Conservation (phyloP, 2,113 vertebrate species). For the Microtus pennsylvanicus region DNA sequence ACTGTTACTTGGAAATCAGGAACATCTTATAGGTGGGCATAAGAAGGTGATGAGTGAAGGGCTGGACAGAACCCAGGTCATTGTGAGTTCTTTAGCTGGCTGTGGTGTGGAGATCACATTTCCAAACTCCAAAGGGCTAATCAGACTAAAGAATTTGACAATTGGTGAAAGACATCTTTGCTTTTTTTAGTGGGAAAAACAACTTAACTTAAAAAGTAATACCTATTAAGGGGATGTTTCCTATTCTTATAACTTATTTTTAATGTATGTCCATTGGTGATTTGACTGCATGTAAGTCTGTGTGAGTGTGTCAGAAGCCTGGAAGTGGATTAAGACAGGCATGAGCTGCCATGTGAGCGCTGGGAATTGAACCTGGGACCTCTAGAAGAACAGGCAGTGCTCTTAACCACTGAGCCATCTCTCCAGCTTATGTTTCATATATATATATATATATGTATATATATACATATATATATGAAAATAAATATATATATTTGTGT, state of each 20-base stretch:
- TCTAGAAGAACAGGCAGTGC: background rate
- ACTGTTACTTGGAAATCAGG: background rate
- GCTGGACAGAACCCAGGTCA: background rate
- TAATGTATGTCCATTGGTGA: background rate
- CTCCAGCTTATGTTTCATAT: background rate
- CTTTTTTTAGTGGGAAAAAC: background rate
- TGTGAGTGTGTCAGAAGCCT: background rate
- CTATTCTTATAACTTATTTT: background rate
- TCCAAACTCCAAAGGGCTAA: background rate
- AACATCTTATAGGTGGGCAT: background rate
- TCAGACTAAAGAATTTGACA: background rate
- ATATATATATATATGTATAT: too few species aligned
- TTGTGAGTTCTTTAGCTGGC: background rate
- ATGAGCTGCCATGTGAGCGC: background rate
- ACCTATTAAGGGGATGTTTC: background rate
- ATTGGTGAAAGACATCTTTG: background rate
- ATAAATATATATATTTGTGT: too few species aligned
- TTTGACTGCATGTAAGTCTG: background rate
- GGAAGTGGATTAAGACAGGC: background rate
- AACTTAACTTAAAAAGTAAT: background rate
- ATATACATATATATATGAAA: too few species aligned
- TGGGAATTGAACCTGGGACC: background rate
- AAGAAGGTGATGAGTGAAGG: background rate
- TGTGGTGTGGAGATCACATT: background rate
- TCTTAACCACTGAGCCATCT: background rate